Evolutionary conservation across 1,140 invertebrate genomes (phyloP), one percentile per base, ranked within the genome.

Genomic region (Samia ricini): DNA sequence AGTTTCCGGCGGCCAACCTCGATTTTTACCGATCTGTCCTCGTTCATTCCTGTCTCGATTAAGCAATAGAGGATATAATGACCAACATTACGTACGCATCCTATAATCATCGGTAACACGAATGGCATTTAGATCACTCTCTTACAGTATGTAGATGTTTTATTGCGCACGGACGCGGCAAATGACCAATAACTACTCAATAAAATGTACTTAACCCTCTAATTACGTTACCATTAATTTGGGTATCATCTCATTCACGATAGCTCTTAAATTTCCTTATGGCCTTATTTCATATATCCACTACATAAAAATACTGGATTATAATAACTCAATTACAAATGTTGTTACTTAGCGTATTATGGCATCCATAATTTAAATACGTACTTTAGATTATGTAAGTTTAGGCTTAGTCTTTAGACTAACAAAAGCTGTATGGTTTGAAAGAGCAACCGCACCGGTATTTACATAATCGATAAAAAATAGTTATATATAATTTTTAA

Each of bases 61-160:
- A 66, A 69, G 67, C 60, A 79, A 81, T 77, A 36, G 66, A 79
- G 69, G 76, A 81, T 79, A 68, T 72, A 62, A 71, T 36, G 51
- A 61, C 57, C 54, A 60, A 64, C 20, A 70, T 73, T 74, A 74
- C 66, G 19, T 55, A 76, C 69, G 71, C 77, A 77, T 80, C 77
- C 61, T 64, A 69, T 73, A 72, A 77, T 76, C 55, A 58, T 72
- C 36, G 57, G 72, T 68, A 62, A 58, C 56, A 52, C 67, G 66
- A 74, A 66, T 77, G 72, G 60, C 74, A 78, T 83, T 83, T 72
- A 75, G 67, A 71, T 20, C 56, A 65, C 56, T 69, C 49, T 63
- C 64, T 69, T 58, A 64, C 50, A 70, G 55, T 23, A 66, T 68
- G 55, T 66, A 60, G 62, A 74, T 67, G 23, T 74, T 80, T 78